Evolutionary conservation across 2,797 vertebrate genomes (phyloP), one percentile per base, ranked within the genome.

Genomic region (Harpagifer antarcticus): DNA sequence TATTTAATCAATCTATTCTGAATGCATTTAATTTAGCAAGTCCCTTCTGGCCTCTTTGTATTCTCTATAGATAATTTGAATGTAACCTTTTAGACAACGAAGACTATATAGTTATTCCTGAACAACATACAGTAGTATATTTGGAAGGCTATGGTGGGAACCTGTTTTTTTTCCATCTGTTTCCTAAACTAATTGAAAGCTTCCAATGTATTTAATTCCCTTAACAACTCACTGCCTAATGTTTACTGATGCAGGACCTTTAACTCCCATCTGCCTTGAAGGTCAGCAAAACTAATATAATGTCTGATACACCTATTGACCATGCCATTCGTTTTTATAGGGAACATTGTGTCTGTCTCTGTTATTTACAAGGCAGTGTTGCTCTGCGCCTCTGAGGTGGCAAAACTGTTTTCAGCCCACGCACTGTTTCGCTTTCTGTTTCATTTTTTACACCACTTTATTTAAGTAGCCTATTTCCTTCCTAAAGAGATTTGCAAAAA

Each of bases 341-440:
- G 3, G 9, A 42, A 64, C 27, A 52, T 45, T 31, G 17, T 12
- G 0, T 14, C 9, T 5, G 8, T 61, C 27, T 50, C 6, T 40
- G 66, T 62, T 17, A 61, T 55, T 52, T 55, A 53, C 60, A 15
- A 48, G 49, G 10, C 23, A 60, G 72, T 63, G 31, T 33, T 57
- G 23, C 14, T 0, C 20, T 16, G 11, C 20, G 2, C 10, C 23
- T 13, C n/a, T 60, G 16, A 11, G 45, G 13, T 70, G 33, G 54
- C 3, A 68, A 59, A 23, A 37, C 61, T 43, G 59, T 73, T 61
- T 68, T 42, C 70, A 79, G 16, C 49, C 54, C 7, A 49, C 23
- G 45, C 27, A 23, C n/a, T 60, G 59, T 23, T n/a, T 57, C 13
- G 59, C 68, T 20, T 57, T 54, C 50, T 17, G 33, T 76, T 61